Conservation (phyloP, 92 coral and sea anemone genomes). For the Parazoanthus swiftii region DNA sequence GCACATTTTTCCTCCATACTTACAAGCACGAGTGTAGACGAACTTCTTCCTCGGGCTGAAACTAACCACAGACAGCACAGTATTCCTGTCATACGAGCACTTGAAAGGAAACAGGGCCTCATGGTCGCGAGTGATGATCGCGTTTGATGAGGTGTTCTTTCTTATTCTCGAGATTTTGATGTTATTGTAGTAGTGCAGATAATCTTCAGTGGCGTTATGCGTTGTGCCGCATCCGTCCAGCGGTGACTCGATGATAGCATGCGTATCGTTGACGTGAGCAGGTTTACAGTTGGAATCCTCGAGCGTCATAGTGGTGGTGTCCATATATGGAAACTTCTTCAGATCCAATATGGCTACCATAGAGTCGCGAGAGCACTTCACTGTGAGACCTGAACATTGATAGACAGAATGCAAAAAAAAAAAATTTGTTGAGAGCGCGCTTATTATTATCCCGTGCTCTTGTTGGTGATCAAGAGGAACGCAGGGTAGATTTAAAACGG, state of each 20-base stretch:
- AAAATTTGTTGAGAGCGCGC: too few species aligned
- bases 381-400: conserved; percentile 29
- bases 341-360: conserved; percentile 48
- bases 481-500: too few species aligned
- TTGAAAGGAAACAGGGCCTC: conserved; percentile 65
- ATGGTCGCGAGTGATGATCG: conserved; percentile 67
- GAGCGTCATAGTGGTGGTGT: conserved; percentile 40
- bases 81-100: conserved; percentile 69
- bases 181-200: conserved; percentile 52
- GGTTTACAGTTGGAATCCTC: conserved; percentile 51
- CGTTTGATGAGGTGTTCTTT: not conserved
- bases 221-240: conserved; percentile 62
- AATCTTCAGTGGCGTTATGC: conserved; percentile 55
- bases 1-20: not conserved
- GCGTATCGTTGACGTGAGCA: conserved; percentile 41
- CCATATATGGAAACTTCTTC: conserved; percentile 34
- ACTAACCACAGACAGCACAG: conserved; percentile 57
- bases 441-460: too few species aligned
- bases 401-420: too few species aligned
- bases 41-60: conserved; percentile 45
- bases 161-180: conserved; percentile 33
- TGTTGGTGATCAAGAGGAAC: too few species aligned
- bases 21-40: conserved; percentile 64
- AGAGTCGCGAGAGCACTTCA: conserved; percentile 46
- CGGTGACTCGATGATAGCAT: conserved; percentile 52